These are phyloP conservation scores for Seira sanloemensis DNA, from an alignment of 2,888 invertebrate genomes.

Conservation along the genomic window DNA sequence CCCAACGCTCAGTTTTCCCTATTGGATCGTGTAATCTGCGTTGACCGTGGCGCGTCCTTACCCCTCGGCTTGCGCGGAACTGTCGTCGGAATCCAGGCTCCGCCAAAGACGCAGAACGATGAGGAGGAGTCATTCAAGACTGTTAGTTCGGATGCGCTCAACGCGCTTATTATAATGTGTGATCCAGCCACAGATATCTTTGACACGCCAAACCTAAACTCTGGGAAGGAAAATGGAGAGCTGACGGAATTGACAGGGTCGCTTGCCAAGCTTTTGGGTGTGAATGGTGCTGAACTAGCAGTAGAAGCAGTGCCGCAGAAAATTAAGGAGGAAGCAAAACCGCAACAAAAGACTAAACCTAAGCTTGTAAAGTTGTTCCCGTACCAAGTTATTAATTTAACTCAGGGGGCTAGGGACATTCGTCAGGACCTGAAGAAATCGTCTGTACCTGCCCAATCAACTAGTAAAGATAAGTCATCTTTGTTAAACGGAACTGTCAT, in stretches of 20 bases:
- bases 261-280: constrained; percentile 45
- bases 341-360: constrained; percentile 48
- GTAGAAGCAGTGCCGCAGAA: neutral
- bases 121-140: constrained; percentile 70
- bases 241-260: constrained; percentile 44
- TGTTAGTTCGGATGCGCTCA: constrained; percentile 65
- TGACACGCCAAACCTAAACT: constrained; percentile 51
- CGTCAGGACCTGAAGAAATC: constrained; percentile 42
- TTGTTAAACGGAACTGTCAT: constrained; percentile 49
- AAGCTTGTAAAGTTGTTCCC: constrained; percentile 69
- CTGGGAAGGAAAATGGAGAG: neutral
- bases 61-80: constrained; percentile 91
- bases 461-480: neutral
- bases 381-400: constrained; percentile 69
- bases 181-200: constrained; percentile 70
- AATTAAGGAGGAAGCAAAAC: neutral
- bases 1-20: constrained; percentile 81
- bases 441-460: neutral
- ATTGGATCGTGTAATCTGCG: constrained; percentile 90
- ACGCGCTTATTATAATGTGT: constrained; percentile 65
- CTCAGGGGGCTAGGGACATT: constrained; percentile 47
- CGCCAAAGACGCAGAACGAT: constrained; percentile 58
- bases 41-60: constrained; percentile 84
- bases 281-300: constrained; percentile 4
- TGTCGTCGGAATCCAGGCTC: constrained; percentile 80